Evolutionary conservation across 2,797 vertebrate genomes (phyloP).

Genomic region (Centropyge bicolor): DNA sequence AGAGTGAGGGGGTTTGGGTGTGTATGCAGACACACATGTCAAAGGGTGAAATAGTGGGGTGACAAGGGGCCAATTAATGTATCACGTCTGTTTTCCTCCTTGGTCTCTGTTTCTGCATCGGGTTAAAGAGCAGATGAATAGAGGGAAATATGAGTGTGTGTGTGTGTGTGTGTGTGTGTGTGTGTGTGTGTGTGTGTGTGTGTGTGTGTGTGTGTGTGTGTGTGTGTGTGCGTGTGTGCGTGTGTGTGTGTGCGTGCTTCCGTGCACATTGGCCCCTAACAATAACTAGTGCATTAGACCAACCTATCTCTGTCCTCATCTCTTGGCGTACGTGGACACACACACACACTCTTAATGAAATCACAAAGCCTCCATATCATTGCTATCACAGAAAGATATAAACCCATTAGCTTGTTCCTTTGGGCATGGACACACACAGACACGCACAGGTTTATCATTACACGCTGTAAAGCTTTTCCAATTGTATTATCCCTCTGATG

Average conservation of each 20-base stretch:
- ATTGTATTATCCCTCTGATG: constrained; percentile 89
- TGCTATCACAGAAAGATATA: constrained; percentile 94
- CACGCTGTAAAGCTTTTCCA: constrained; percentile 88
- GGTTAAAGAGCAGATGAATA: constrained; percentile 96
- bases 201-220: constrained; percentile 81
- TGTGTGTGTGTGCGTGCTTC: background rate
- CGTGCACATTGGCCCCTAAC: constrained; percentile 71
- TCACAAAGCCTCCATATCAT: constrained; percentile 94
- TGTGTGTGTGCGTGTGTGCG: constrained; percentile 62
- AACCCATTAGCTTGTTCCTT: constrained; percentile 94
- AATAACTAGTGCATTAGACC: constrained; percentile 91
- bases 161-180: constrained; percentile 65
- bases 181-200: constrained; percentile 26
- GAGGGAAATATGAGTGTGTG: constrained; percentile 88
- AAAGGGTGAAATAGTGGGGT: constrained; percentile 63
- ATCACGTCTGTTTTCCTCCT: constrained; percentile 73
- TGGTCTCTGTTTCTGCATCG: constrained; percentile 71
- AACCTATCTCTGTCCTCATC: constrained; percentile 80
- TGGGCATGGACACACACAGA: constrained; percentile 78
- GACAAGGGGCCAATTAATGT: constrained; percentile 75
- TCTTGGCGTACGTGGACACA: constrained; percentile 75
- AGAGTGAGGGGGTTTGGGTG: background rate
- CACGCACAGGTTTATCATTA: constrained; percentile 89
- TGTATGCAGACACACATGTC: constrained; percentile 23
- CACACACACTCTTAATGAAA: constrained; percentile 88